Evolutionary conservation across 2,888 invertebrate genomes (phyloP), one percentile per base, ranked within the genome.

Genomic region (Drosophila picticornis): DNA sequence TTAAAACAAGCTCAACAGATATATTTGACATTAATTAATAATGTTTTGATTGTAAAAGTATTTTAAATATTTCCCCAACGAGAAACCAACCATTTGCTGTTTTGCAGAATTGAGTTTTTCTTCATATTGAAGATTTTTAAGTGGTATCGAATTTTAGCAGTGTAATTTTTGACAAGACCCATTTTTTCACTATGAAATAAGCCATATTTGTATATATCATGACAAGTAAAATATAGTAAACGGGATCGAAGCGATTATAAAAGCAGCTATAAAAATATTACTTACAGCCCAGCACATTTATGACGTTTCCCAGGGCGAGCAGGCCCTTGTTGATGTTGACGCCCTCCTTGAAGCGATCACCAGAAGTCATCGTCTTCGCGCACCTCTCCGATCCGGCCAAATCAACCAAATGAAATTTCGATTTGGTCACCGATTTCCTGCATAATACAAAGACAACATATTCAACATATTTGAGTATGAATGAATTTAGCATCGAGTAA

Each of bases 301-400:
- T 99, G 0, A 99, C 99, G 92, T 99, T 99, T 10, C 99, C 99
- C 0, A 99, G 94, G 0, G 98, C 98, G 25, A 98, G 94, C 0
- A 99, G 94, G 0, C 98, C 98, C 91, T 97, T 96, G 93, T 99
- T 99, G 70, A 99, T 99, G 91, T 98, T 97, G 0, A 97, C 96
- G 0, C 97, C 98, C 93, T 98, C 98, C 90, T 96, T 97, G 72
- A 98, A 96, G 1, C 98, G 95, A 72, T 97, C 97, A 0, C 98
- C 98, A 2, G 96, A 96, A 0, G 98, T 97, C 74, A 96, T 96
- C 0, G 98, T 98, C 93, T 98, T 98, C 90, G 98, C 98, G 1
- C 96, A 96, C 65, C 98, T 94, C 89, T 98, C 98, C 0, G 98
- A 98, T 0, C 98, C 98, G 6, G 98, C 98, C 81, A 98, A 93